Base-by-base conservation (phyloP, 2,113 vertebrate genomes). In the Circaetus cinerascens region DNA sequence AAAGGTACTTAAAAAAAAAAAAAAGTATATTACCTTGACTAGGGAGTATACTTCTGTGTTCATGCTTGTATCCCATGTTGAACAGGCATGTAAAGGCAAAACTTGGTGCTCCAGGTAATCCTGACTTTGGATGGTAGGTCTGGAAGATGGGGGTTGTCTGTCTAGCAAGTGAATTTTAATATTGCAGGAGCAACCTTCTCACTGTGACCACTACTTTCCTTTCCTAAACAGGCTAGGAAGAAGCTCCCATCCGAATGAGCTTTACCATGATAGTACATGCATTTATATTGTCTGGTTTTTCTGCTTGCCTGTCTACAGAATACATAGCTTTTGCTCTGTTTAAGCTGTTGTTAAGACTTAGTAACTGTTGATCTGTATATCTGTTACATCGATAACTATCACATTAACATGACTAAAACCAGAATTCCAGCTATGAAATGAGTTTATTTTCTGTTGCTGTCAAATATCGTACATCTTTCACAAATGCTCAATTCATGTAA, bases 391-490 rank as follows among this genome's bases (percentile, higher is more conserved):
- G 3, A 1, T 48, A 89, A 4, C 45, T 69, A 7, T 76, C 32
- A 5, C 26, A 36, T 59, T 40, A 84, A 86, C 2, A 3, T 53
- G 23, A 68, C 32, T 82, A 76, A 75, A 86, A 46, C 7, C 72
- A 78, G 43, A 90, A 68, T 81, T 87, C 62, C 83, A 76, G 20
- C 38, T 50, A 36, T 63, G 36, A 83, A 94, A 67, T 0, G 0
- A 77, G 18, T 94, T 97, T 92, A 96, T 97, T 96, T 95, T 83
- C 63, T 43, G 26, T 68, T 87, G 27, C 34, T 87, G 12, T 48
- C 50, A 75, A 75, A 87, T 75, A 48, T 46, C 43, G 50, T 25
- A 59, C 11, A 48, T 59, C 21, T 87, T 91, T 79, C 56, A 76
- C 43, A 87, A 82, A 68, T 41, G 30, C 27, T 90, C 20, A 48